Percentiles rank a stretch among this genome's conserved stretches.
Evolutionary conservation across 1,140 invertebrate species (phyloP).

Genomic region (Eumeta japonica): DNA sequence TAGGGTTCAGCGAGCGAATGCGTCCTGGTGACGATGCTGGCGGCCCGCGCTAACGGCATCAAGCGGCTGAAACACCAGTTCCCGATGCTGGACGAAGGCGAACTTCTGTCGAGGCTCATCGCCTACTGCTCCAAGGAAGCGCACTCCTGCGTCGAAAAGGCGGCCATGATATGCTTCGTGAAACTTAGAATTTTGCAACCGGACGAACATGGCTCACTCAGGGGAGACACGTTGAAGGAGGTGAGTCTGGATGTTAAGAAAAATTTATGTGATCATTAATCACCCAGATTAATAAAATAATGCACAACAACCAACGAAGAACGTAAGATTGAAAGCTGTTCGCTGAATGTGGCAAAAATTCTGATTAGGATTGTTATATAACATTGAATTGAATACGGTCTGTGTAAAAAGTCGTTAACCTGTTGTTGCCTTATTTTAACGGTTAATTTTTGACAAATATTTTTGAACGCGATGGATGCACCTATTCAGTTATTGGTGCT

Average conservation of each 20-base stretch:
- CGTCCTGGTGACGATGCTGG: constrained; percentile 91
- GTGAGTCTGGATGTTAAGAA: constrained; percentile 44
- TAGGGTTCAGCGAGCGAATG: constrained; percentile 98
- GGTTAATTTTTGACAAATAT: no score
- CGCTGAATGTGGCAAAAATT: no score
- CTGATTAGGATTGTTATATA: no score
- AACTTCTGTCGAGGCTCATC: constrained; percentile 92
- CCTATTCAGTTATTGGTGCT: no score
- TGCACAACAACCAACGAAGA: no score
- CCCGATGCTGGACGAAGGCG: constrained; percentile 90
- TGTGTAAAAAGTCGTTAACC: no score
- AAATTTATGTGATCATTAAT: no score
- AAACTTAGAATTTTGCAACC: constrained; percentile 96
- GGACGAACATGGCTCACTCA: constrained; percentile 87
- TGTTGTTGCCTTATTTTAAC: no score
- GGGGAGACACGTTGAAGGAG: constrained; percentile 81
- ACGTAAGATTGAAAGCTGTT: no score
- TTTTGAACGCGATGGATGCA: no score
- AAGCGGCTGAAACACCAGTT: constrained; percentile 86
- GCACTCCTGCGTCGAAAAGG: constrained; percentile 99
- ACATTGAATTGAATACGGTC: no score
- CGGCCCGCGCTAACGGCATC: constrained; percentile 91
- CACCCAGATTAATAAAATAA: no score
- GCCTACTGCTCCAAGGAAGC: constrained; percentile 92
- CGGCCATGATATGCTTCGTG: constrained; percentile 98